Conservation (phyloP, 1,140 invertebrate species). For the Temnothorax curvispinosus region DNA sequence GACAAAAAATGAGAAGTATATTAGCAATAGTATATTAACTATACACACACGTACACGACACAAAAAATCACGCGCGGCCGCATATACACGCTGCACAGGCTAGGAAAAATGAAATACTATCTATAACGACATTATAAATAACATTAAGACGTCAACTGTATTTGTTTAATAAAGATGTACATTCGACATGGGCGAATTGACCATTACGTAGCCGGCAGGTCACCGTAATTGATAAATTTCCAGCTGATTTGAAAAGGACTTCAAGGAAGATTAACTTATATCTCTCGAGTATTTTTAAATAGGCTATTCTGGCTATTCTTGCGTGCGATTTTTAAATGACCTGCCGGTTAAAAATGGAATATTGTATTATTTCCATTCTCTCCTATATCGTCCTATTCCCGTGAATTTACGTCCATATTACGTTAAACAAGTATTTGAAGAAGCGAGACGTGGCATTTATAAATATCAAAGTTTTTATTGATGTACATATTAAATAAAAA, state of each 20-base stretch:
- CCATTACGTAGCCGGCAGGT: conserved; percentile 42
- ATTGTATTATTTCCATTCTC: conserved; percentile 49
- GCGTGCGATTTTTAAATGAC: conserved; percentile 11
- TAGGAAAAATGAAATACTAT: conserved; percentile 84
- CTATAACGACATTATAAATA: conserved; percentile 85
- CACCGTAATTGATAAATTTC: neutral
- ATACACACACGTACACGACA: conserved; percentile 67
- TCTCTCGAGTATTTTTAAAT: conserved; percentile 26
- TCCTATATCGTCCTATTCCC: neutral
- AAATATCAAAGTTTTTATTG: conserved; percentile 64
- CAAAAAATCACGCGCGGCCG: conserved; percentile 80
- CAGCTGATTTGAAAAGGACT: neutral
- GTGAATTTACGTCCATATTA: neutral
- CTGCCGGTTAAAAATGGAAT: conserved; percentile 56
- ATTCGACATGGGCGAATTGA: conserved; percentile 77
- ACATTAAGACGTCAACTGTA: conserved; percentile 86
- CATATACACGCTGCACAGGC: conserved; percentile 85
- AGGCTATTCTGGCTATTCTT: neutral
- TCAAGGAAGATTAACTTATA: neutral
- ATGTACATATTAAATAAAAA: conserved; percentile 58
- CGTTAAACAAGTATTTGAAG: neutral
- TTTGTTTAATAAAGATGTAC: conserved; percentile 87
- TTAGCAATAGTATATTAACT: conserved; percentile 80
- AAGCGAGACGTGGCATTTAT: conserved; percentile 36
- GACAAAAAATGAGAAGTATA: conserved; percentile 77